Conservation (phyloP, 2,797 vertebrate genomes). For the Cyclura pinguis region DNA sequence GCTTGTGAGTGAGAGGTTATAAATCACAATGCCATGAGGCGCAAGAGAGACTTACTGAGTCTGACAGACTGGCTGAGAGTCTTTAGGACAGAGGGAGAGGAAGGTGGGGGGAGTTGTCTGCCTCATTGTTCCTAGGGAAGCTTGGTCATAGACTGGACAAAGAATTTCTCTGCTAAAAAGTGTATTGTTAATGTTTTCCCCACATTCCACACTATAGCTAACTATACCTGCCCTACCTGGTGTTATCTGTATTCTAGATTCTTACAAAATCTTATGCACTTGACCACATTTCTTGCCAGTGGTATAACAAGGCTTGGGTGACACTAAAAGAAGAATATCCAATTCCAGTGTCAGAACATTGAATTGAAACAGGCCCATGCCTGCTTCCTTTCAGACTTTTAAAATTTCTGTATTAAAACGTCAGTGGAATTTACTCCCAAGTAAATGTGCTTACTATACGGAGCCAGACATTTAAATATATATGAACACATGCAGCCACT, state of each 20-base stretch:
- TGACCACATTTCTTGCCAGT: background rate
- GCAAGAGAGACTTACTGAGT: no score
- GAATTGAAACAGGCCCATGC: background rate
- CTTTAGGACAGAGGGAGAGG: no score
- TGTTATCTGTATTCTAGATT: background rate
- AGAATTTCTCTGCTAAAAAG: no score
- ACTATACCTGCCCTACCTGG: background rate
- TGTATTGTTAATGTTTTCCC: no score
- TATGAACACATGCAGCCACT: slow-evolving; percentile 34
- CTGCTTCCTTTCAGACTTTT: background rate
- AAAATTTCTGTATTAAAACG: background rate
- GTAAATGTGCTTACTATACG: background rate
- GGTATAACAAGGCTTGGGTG: background rate
- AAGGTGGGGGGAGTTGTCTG: no score
- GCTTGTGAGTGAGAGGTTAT: no score
- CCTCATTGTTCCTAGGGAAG: no score
- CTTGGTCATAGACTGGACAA: no score
- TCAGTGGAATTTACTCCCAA: background rate
- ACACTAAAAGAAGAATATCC: background rate
- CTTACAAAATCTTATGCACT: background rate
- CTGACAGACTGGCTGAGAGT: no score
- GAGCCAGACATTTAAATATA: slow-evolving; percentile 9
- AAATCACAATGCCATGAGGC: no score
- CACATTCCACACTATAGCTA: no score
- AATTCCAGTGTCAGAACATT: background rate